These are phyloP conservation scores for Fragum whitleyi DNA, from an alignment of 2,888 invertebrate genomes.

Conservation along the genomic window DNA sequence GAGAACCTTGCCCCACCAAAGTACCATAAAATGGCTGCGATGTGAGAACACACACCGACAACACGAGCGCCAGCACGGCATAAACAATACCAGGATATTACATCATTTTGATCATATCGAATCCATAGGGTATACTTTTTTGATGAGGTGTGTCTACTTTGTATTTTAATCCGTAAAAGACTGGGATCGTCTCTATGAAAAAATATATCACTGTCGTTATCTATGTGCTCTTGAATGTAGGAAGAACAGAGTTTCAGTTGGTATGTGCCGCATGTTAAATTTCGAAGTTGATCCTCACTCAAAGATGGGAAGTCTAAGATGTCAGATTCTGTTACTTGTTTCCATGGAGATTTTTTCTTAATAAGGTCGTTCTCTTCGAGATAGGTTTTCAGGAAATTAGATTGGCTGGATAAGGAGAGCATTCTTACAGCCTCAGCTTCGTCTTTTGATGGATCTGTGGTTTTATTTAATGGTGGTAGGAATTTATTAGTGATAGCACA, in stretches of 20 bases:
- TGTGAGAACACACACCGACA: no score
- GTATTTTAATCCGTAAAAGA: slow-evolving; percentile 36
- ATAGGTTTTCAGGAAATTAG: slow-evolving; percentile 17
- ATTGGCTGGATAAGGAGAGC: neutral
- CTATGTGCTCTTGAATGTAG: slow-evolving; percentile 49
- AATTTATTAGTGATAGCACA: slow-evolving; percentile 50
- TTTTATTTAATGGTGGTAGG: slow-evolving; percentile 1
- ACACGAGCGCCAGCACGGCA: slow-evolving; percentile 45
- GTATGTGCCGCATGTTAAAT: slow-evolving; percentile 44
- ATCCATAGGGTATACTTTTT: slow-evolving; percentile 45
- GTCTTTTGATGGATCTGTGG: slow-evolving; percentile 14
- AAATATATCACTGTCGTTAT: slow-evolving; percentile 35
- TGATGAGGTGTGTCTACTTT: slow-evolving; percentile 48
- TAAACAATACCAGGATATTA: slow-evolving; percentile 48
- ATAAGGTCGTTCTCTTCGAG: neutral
- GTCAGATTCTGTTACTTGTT: slow-evolving; percentile 35
- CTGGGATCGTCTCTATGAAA: slow-evolving; percentile 24
- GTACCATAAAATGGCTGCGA: slow-evolving; percentile 46
- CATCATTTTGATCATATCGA: slow-evolving; percentile 8
- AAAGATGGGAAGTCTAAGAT: no score
- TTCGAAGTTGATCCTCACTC: no score
- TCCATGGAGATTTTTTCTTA: slow-evolving; percentile 35
- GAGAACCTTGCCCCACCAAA: slow-evolving; percentile 35
- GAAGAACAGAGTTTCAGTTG: slow-evolving; percentile 43
- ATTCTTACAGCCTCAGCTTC: slow-evolving; percentile 3